A percentile compares a stretch with the other conserved stretches of the same genome.
phyloP scores from a whole-genome alignment of 2,888 invertebrate species.

The Lampropteryx suffumata region DNA sequence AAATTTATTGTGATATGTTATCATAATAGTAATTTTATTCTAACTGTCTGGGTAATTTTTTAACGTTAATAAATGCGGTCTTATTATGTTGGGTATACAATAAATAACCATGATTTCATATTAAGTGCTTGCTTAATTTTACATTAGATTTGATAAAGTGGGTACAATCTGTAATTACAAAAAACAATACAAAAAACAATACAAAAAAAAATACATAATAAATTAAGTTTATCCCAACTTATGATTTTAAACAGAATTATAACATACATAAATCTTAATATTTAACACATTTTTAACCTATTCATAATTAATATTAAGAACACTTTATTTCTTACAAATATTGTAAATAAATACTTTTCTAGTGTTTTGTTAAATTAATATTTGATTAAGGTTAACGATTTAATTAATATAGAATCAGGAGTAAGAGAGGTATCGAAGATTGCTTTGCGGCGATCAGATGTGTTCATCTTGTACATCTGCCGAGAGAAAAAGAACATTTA shows the following conservation, averaged over 20 bases:
- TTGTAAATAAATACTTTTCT: conserved; percentile 49
- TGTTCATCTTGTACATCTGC: conserved; percentile 90
- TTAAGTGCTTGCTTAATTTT: too few species aligned
- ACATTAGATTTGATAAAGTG: too few species aligned
- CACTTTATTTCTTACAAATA: conserved; percentile 74
- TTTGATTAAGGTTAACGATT: too few species aligned
- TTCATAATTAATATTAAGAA: conserved; percentile 63
- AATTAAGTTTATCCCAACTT: not conserved
- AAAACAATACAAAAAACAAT: too few species aligned
- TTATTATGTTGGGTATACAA: too few species aligned
- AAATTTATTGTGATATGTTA: conserved; percentile 31
- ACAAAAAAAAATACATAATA: too few species aligned
- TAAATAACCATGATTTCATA: too few species aligned
- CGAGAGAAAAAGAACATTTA: conserved; percentile 83
- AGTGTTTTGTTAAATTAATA: conserved; percentile 25
- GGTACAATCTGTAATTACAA: too few species aligned
- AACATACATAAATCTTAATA: not conserved
- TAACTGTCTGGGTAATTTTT: conserved; percentile 5
- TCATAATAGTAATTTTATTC: conserved; percentile 12
- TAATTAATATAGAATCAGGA: not conserved
- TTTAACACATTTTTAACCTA: conserved; percentile 46
- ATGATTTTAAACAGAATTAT: not conserved
- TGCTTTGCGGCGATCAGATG: conserved; percentile 82
- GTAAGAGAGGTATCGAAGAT: conserved; percentile 51
- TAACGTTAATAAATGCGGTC: too few species aligned